Conservation (phyloP, 2,888 invertebrate genomes). For the Philaethria dido region DNA sequence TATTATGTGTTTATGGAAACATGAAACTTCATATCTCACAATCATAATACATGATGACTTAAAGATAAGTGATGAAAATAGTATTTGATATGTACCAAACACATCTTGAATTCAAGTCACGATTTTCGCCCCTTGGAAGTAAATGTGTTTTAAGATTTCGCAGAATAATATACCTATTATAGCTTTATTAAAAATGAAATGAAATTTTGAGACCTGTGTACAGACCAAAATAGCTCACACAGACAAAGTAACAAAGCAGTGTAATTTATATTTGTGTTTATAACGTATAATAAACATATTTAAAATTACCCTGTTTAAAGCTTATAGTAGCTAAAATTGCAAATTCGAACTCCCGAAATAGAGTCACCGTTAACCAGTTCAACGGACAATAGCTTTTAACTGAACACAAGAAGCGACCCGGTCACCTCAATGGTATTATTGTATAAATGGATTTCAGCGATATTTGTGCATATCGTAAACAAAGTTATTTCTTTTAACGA, state of each 20-base stretch:
- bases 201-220: not conserved
- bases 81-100: constrained; percentile 57
- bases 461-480: constrained; percentile 23
- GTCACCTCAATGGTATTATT: constrained; percentile 61
- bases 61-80: constrained; percentile 57
- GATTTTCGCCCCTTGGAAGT: constrained; percentile 60
- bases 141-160: constrained; percentile 56
- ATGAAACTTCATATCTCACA: constrained; percentile 55
- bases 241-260: no score
- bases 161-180: constrained; percentile 52
- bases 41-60: constrained; percentile 42
- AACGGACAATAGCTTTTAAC: constrained; percentile 39
- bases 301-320: constrained; percentile 18
- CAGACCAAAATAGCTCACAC: not conserved
- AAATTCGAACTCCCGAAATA: constrained; percentile 47
- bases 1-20: constrained; percentile 58
- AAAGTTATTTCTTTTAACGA: constrained; percentile 22
- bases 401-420: constrained; percentile 63
- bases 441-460: constrained; percentile 24
- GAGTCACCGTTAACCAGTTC: constrained; percentile 49
- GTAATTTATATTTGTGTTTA: constrained; percentile 20
- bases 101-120: constrained; percentile 66
- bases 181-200: not conserved
- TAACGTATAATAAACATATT: constrained; percentile 27
- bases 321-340: constrained; percentile 28